Evolutionary conservation across 1,140 invertebrate genomes (phyloP), one percentile per base, ranked within the genome.

Genomic region (Magallana angulata): DNA sequence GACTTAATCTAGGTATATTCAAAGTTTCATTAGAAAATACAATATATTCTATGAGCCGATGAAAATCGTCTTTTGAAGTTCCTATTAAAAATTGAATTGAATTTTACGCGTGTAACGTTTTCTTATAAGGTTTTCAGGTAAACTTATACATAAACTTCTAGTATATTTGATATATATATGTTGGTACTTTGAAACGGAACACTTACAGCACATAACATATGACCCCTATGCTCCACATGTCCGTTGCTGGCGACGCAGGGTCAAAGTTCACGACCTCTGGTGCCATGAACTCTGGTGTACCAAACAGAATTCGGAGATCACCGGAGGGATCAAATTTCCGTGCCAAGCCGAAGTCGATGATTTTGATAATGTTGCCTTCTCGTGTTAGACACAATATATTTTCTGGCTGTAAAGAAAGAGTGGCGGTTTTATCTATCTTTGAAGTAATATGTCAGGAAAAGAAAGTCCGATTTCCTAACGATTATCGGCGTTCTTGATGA

Each of bases 131-230:
- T 18, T 64, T 16, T 64, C 5, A 48, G 5, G 36, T 48, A 48
- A 48, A 48, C 1, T 48, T 4, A 48, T 5, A 48, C 36, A 48
- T 48, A 5, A 4, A 48, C 5, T 48, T 48, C 36, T 48, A 48
- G 5, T 48, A 48, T 5, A 62, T 16, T 62, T 62, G 12, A 12
- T 11, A 62, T 12, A 62, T 16, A 24, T 80, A 7, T 80, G n/a
- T 5, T 12, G 12, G 24, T n/a, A 12, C 24, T 80, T 59, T 60
- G 24, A n/a, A 83, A n/a, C 4, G 6, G n/a, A 30, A 48, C 60
- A 97, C 98, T 99, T 96, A 99, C 98, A 99, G 95, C 83, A 99
- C 98, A 94, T 99, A 99, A 94, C 97, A 98, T 91, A 99, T 99
- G 85, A 99, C 98, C 8, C 95, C 95, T 30, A 95, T 91, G 86